Evolutionary conservation across 2,888 invertebrate genomes (phyloP), one percentile per base, ranked within the genome.

Genomic region (Agrotis ipsilon): DNA sequence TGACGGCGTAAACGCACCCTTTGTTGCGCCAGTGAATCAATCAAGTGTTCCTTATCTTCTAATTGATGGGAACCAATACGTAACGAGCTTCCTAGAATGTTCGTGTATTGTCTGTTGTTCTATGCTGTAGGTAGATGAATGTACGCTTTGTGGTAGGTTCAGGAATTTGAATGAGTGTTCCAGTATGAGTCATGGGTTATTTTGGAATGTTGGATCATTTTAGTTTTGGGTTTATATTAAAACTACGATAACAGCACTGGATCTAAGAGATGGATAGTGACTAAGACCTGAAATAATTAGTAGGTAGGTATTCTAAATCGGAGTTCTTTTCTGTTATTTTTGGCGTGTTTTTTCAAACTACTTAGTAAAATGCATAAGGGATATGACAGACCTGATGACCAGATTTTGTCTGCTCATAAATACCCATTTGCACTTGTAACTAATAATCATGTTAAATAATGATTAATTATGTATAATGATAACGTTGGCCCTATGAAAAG

Each of bases 21-120:
- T 86, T 80, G 83, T 83, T 68, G 70, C 68, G 51, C 24, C 19
- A 57, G 24, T 74, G 70, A 75, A 84, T 81, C 80, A 81, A 60
- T 81, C 70, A 60, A 68, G 65, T 75, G 70, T 75, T n/a, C 51
- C 46, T 76, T 86, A 86, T 86, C 84, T 72, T 57, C 32, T 76
- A 85, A 85, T 82, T 83, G 81, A 83, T 82, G 85, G 54, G 76
- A 85, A 74, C 65, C 55, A 74, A 64, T 77, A 52, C n/a, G 24
- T 16, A 46, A 51, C n/a, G 18, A 80, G 59, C 51, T 67, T 81
- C 46, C 58, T 81, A 63, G 60, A 57, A 65, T 45, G 58, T 62
- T 16, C 39, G 11, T 55, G 45, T 54, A 57, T 60, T 80, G 75
- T 62, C 45, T 54, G 43, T 66, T 77, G 69, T 77, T 68, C 32